Evolutionary conservation across 2,113 vertebrate species (phyloP).

Genomic region (Gymnocephalus cernua): DNA sequence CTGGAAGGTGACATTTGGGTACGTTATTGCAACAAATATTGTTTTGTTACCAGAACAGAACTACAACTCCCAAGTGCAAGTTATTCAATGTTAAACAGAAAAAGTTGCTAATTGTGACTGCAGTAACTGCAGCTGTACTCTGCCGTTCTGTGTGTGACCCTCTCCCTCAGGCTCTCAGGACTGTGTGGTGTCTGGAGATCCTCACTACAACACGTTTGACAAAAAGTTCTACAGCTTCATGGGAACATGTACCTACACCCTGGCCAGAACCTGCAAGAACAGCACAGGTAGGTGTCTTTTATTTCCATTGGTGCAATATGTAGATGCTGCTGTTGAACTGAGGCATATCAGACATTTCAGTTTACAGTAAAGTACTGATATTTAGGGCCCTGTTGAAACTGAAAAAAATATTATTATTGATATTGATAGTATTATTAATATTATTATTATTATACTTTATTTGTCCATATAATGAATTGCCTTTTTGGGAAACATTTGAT

Average conservation of each 20-base stretch:
- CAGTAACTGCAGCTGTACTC: background rate
- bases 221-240: conserved; percentile 87
- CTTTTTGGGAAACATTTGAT: no score
- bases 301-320: background rate
- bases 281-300: conserved; percentile 70
- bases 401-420: no score
- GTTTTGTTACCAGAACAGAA: background rate
- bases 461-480: no score
- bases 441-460: no score
- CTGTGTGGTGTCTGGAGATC: conserved; percentile 89
- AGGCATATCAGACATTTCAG: no score
- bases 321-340: no score
- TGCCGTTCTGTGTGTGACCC: background rate
- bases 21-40: no score
- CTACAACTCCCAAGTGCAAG: background rate
- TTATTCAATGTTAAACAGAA: background rate
- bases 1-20: background rate
- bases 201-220: conserved; percentile 90
- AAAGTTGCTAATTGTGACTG: no score
- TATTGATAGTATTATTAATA: no score
- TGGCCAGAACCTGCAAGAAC: conserved; percentile 82
- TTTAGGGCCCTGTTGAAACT: no score
- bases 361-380: no score
- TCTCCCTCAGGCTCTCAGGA: conserved; percentile 77
- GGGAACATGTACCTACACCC: conserved; percentile 90